phyloP scores from a whole-genome alignment of 2,888 invertebrate genomes.

The Caenorhabditis sp. region DNA sequence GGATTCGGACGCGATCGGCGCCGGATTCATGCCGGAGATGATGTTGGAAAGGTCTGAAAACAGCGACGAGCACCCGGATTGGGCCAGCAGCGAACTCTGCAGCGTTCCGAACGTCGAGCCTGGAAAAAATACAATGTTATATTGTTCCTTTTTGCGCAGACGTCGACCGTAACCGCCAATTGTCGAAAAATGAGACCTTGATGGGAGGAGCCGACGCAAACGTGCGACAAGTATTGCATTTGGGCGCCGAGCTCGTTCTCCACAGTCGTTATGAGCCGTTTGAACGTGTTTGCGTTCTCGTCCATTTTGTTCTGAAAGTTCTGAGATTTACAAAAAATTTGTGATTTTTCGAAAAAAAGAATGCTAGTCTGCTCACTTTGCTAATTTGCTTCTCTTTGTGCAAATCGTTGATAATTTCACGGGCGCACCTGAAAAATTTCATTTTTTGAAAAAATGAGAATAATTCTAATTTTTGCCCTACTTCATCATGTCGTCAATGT shows the following conservation, averaged over 20 bases:
- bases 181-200: too few relatives aligned
- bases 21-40: slow-evolving; percentile 4
- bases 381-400: slow-evolving; percentile 67
- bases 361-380: slow-evolving; percentile 51
- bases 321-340: neutral
- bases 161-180: too few relatives aligned
- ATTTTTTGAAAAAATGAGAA: neutral
- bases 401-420: slow-evolving; percentile 59
- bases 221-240: slow-evolving; percentile 67
- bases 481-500: slow-evolving; percentile 63
- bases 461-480: neutral
- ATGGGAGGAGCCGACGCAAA: slow-evolving; percentile 67
- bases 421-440: slow-evolving; percentile 19
- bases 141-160: too few relatives aligned
- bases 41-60: slow-evolving; percentile 28
- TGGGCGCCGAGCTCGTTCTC: slow-evolving; percentile 59
- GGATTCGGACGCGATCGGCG: neutral
- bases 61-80: slow-evolving; percentile 25
- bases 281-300: slow-evolving; percentile 58
- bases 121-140: slow-evolving; percentile 15
- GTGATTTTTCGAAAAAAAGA: neutral
- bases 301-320: slow-evolving; percentile 63
- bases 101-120: slow-evolving; percentile 65
- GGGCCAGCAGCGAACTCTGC: slow-evolving; percentile 59
- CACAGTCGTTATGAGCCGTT: slow-evolving; percentile 53